Evolutionary conservation across 2,113 vertebrate species (phyloP).

Genomic region (Taxidea taxus): DNA sequence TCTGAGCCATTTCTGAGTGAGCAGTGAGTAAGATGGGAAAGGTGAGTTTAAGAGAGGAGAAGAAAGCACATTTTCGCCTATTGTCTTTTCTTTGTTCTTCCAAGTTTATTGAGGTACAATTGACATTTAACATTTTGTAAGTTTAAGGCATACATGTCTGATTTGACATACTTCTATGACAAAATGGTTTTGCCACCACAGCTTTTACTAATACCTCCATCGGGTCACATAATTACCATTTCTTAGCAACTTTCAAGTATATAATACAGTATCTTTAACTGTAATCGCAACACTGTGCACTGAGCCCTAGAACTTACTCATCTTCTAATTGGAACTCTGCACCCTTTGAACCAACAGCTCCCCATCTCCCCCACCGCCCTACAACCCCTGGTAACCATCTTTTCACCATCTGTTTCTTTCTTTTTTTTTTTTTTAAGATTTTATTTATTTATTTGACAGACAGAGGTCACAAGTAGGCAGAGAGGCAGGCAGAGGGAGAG

Average conservation of each 20-base stretch:
- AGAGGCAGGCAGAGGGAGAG: no score
- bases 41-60: not conserved
- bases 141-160: not conserved
- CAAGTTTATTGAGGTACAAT: not conserved
- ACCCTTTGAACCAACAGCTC: not conserved
- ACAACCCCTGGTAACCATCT: not conserved
- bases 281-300: not conserved
- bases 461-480: no score
- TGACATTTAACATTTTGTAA: not conserved
- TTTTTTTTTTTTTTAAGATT: no score
- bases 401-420: not conserved
- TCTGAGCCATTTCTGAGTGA: not conserved
- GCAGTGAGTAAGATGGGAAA: not conserved
- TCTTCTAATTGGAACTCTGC: not conserved
- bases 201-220: not conserved
- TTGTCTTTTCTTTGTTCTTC: not conserved
- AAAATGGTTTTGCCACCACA: not conserved
- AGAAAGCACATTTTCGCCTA: not conserved
- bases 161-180: not conserved
- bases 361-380: not conserved
- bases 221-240: not conserved
- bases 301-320: not conserved
- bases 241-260: not conserved
- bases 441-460: no score
- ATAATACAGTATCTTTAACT: not conserved